These are phyloP conservation scores for Brachionus paranguensis DNA, from an alignment of 1,140 invertebrate species.

Conservation along the genomic window DNA sequence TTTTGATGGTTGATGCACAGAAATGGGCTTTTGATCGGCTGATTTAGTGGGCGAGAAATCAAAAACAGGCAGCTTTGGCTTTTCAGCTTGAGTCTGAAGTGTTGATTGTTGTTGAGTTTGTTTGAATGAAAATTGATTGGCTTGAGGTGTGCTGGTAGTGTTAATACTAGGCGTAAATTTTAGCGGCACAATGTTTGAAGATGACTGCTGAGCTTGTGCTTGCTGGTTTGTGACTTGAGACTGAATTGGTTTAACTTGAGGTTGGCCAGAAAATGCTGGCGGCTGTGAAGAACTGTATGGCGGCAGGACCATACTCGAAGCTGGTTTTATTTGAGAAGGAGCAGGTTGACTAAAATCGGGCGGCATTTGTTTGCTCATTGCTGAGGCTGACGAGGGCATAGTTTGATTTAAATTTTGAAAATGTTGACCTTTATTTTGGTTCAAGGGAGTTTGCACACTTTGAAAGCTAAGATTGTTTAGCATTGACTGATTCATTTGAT, in stretches of 20 bases:
- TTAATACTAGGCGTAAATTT: not conserved
- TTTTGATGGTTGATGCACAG: not conserved
- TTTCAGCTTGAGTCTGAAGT: not conserved
- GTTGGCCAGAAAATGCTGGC: not conserved
- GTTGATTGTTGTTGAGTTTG: not conserved
- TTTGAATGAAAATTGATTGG: not conserved
- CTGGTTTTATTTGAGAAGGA: not conserved
- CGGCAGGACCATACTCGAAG: not conserved
- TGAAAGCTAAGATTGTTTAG: conserved; percentile 37
- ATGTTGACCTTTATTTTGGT: not conserved
- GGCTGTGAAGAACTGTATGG: not conserved
- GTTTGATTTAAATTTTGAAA: not conserved
- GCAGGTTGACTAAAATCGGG: not conserved
- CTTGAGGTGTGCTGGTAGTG: not conserved
- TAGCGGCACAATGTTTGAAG: not conserved
- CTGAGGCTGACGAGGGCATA: not conserved
- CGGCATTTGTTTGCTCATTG: not conserved
- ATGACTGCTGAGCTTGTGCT: not conserved
- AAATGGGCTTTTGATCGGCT: not conserved
- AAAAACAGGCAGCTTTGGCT: conserved; percentile 5
- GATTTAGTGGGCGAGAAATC: conserved; percentile 16
- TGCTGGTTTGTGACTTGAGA: not conserved
- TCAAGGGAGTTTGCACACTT: conserved; percentile 3
- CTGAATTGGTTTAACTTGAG: not conserved
- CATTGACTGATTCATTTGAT: conserved; percentile 34